Base-by-base conservation (phyloP, 2,797 vertebrate species). In the Sardinella longiceps region DNA sequence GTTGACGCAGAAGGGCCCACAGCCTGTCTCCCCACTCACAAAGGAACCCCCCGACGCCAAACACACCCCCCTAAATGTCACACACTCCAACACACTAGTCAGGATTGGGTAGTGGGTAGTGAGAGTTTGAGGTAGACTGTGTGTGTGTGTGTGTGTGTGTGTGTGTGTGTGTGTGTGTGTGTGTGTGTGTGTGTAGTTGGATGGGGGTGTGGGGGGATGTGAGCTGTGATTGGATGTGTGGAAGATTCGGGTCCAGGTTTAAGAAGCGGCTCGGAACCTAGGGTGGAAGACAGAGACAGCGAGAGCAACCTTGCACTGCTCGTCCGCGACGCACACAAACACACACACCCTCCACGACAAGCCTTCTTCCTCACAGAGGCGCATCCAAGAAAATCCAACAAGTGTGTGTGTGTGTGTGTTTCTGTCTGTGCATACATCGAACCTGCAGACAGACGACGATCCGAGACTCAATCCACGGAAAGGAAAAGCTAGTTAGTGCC, bases 1-100 rank as follows among this genome's bases (percentile, higher is more conserved):
- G 94, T 91, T 96, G 95, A 96, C 95, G 95, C 94, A 95, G 88
- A 92, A 95, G 91, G 90, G 91, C 90, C 91, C 90, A 90, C 90
- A 91, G 93, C 91, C 92, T 88, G 86, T 77, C 82, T 82, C 88
- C 89, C 63, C 66, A 81, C 81, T 85, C 77, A 90, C 88, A 90
- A 90, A 86, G 88, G 82, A 87, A 83, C 81, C 85, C 86, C 87
- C 88, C 87, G 33, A 89, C 58, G 46, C 83, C 86, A 90, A 90
- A 90, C 89, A 90, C 84, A 84, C 81, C 74, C 86, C 80, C 87
- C 85, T 84, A 90, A 90, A 90, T 90, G 89, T 90, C 89, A 89
- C 82, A 63, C 66, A 74, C 66, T 37, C 83, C 80, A 80, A 84
- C 70, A 66, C 80, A 86, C 82, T 48, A 70, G 11, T 37, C 20